These are phyloP conservation scores for Pygocentrus nattereri DNA, from an alignment of 2,797 vertebrate species.

Conservation along the genomic window DNA sequence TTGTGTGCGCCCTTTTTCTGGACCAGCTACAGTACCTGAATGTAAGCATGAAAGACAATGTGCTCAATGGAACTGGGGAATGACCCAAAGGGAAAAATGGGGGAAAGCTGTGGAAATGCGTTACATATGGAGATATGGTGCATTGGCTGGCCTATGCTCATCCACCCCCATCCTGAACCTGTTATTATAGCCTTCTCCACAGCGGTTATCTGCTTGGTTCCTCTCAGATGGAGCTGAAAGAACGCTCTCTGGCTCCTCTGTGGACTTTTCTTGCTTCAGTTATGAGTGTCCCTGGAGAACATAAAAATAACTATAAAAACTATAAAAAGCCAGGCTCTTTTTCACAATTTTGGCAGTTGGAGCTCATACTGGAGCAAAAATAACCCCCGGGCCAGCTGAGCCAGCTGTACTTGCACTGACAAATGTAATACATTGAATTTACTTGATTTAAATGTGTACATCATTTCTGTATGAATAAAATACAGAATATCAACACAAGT, in stretches of 20 bases:
- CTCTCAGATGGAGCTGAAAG: background rate
- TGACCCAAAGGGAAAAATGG: background rate
- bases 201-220: background rate
- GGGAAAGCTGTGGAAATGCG: background rate
- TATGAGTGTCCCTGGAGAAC: background rate
- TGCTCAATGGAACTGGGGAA: background rate
- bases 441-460: background rate
- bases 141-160: background rate
- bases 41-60: conserved; percentile 39
- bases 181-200: background rate
- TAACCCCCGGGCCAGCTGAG: background rate
- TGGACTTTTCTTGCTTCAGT: background rate
- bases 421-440: background rate
- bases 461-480: background rate
- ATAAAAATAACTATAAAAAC: background rate
- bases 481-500: no score
- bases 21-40: conserved; percentile 24
- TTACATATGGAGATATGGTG: background rate
- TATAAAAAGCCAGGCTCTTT: background rate
- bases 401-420: background rate
- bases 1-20: conserved; percentile 13
- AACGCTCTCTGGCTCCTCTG: background rate
- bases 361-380: conserved; percentile 23
- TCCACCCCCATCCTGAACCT: background rate
- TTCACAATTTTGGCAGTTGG: background rate